Percentiles rank a stretch among this genome's conserved stretches.
phyloP scores from a whole-genome alignment of 2,888 invertebrate species.

The Zaprionus bogoriensis region DNA sequence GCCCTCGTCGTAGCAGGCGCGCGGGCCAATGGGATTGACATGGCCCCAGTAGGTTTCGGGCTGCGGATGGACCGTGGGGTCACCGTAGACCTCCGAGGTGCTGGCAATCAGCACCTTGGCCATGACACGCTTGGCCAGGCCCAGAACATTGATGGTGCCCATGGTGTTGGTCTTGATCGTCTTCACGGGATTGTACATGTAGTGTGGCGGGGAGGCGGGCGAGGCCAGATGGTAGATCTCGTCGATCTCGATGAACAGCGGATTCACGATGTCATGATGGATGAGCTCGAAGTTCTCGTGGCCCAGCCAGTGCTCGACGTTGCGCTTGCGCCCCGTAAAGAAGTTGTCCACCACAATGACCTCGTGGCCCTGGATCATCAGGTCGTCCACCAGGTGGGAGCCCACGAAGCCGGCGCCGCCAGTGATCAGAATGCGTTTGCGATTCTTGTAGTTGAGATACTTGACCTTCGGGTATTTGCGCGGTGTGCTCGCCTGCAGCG shows the following conservation, averaged over 20 bases:
- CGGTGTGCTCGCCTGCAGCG: conserved; percentile 89
- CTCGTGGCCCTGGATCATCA: conserved; percentile 98
- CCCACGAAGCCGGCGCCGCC: conserved; percentile 99
- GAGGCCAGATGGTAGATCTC: conserved; percentile 99
- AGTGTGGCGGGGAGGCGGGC: conserved; percentile 99
- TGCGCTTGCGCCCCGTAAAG: conserved; percentile 97
- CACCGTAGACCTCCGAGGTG: conserved; percentile 99
- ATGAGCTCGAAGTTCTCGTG: conserved; percentile 99
- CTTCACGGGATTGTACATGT: conserved; percentile 99
- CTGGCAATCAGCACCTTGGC: conserved; percentile 97
- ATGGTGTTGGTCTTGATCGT: conserved; percentile 99
- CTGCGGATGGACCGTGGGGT: conserved; percentile 99
- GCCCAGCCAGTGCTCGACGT: conserved; percentile 99
- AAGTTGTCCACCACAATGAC: conserved; percentile 99
- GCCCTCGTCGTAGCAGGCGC: conserved; percentile 99
- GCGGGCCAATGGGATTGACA: conserved; percentile 98
- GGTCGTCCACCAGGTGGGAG: conserved; percentile 96
- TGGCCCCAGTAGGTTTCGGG: conserved; percentile 99
- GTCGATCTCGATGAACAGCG: conserved; percentile 97
- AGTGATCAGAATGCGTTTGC: conserved; percentile 96
- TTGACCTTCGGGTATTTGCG: conserved; percentile 95
- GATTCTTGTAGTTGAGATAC: conserved; percentile 94
- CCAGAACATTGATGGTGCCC: conserved; percentile 95
- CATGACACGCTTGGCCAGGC: conserved; percentile 95
- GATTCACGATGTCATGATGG: conserved; percentile 99